Percentiles rank a stretch among this genome's conserved stretches.
phyloP scores from a whole-genome alignment of 1,140 invertebrate genomes.

The Drosophila trapezifrons region DNA sequence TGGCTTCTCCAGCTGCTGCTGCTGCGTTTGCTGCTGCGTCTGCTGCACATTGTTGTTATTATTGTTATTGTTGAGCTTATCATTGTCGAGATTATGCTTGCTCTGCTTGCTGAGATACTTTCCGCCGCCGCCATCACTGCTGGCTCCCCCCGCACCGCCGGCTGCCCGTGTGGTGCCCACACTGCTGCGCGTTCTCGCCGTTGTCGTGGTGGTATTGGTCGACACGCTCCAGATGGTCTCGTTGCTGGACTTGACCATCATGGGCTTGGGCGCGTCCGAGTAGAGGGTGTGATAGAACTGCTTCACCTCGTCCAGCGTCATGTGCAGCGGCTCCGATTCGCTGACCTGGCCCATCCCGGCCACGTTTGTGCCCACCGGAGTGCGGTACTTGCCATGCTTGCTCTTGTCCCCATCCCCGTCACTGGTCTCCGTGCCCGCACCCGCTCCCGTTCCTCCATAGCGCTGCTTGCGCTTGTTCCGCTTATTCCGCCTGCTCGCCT shows the following conservation, averaged over 20 bases:
- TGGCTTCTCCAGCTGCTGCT: slow-evolving; percentile 31
- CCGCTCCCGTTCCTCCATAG: slow-evolving; percentile 36
- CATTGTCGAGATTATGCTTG: slow-evolving; percentile 81
- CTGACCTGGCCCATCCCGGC: slow-evolving; percentile 16
- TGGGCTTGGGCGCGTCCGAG: slow-evolving; percentile 85
- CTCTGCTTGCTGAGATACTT: slow-evolving; percentile 71
- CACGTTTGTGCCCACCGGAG: slow-evolving; percentile 31
- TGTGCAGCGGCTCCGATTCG: slow-evolving; percentile 89
- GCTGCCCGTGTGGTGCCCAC: slow-evolving; percentile 58
- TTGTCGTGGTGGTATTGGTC: slow-evolving; percentile 59
- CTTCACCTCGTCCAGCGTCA: slow-evolving; percentile 93
- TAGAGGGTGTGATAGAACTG: slow-evolving; percentile 92
- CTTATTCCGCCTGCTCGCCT: slow-evolving; percentile 71
- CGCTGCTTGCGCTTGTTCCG: slow-evolving; percentile 79
- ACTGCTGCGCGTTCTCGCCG: slow-evolving; percentile 68
- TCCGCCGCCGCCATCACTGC: slow-evolving; percentile 63
- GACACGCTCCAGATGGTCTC: slow-evolving; percentile 78
- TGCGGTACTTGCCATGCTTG: slow-evolving; percentile 72
- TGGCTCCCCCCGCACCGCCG: slow-evolving; percentile 77
- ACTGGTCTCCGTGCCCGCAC: slow-evolving; percentile 59
- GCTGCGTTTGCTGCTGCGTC: slow-evolving; percentile 38
- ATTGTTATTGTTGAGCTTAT: slow-evolving; percentile 83
- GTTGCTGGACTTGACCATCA: slow-evolving; percentile 70
- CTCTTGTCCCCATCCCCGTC: slow-evolving; percentile 58
- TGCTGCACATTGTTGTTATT: slow-evolving; percentile 59